Conservation (phyloP, 1,140 invertebrate genomes). For the Aphelinus atriplicis region DNA sequence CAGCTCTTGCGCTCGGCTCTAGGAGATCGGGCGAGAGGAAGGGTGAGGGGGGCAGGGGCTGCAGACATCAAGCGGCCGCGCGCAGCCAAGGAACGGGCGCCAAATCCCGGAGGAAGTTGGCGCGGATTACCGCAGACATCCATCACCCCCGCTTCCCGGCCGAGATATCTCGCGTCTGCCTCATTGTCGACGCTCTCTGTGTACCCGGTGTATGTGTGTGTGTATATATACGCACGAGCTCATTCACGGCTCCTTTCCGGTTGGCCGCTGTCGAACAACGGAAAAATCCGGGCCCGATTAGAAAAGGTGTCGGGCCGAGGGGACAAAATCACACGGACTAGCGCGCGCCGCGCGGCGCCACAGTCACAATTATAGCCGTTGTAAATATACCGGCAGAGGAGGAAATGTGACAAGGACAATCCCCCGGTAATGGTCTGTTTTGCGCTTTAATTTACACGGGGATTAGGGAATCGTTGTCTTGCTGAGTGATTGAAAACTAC, state of each 20-base stretch:
- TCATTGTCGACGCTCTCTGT: background rate
- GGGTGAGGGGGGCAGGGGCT: no score
- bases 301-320: background rate
- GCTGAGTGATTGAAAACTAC: conserved; percentile 2
- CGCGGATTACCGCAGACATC: conserved; percentile 58
- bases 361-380: conserved; percentile 15
- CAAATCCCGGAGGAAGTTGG: conserved; percentile 28
- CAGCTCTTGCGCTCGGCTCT: conserved; percentile 44
- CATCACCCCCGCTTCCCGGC: conserved; percentile 48
- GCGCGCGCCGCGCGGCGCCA: no score
- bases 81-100: no score
- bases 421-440: conserved; percentile 11
- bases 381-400: background rate
- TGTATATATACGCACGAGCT: background rate
- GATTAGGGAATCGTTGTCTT: conserved; percentile 9
- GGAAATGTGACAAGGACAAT: background rate
- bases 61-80: no score
- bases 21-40: background rate
- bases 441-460: conserved; percentile 25
- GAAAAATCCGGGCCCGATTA: conserved; percentile 11
- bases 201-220: no score
- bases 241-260: conserved; percentile 15
- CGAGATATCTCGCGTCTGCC: background rate
- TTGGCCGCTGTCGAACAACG: conserved; percentile 1
- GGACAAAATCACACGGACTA: background rate